Conservation (phyloP, 2,113 vertebrate genomes). For the Macheiramphus alcinus region DNA sequence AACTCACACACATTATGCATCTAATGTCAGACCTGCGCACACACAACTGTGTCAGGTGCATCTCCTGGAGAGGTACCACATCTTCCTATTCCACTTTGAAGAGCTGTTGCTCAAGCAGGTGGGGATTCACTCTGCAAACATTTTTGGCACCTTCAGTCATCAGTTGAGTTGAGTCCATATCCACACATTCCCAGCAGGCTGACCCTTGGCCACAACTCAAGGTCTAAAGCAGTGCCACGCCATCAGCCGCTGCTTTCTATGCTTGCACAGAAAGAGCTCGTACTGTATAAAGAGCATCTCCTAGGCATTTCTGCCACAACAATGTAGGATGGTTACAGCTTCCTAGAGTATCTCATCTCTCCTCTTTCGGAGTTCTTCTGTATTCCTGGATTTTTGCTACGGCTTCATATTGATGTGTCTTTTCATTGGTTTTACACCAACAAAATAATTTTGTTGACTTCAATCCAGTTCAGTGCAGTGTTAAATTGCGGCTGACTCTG, state of each 20-base stretch:
- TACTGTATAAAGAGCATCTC: neutral
- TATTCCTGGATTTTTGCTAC: neutral
- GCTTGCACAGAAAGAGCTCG: neutral
- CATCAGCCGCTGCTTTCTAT: rapidly evolving
- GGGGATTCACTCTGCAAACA: neutral
- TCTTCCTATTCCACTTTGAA: neutral
- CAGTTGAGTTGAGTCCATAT: neutral
- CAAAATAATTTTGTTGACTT: neutral
- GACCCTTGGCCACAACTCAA: neutral
- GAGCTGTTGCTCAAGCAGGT: neutral
- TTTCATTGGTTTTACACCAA: neutral
- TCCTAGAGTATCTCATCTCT: neutral
- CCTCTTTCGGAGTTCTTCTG: neutral
- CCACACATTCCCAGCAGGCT: neutral
- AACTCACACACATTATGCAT: rapidly evolving
- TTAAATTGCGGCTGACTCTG: neutral
- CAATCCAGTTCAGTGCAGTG: neutral
- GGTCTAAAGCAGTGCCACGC: rapidly evolving
- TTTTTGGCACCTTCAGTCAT: neutral
- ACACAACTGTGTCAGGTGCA: too few species aligned
- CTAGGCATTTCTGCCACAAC: neutral
- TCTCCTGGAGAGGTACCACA: neutral
- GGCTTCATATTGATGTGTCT: neutral
- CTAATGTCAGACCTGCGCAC: neutral
- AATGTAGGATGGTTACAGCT: neutral